Conservation (phyloP, 1,140 invertebrate genomes). For the Euwallacea fornicatus region DNA sequence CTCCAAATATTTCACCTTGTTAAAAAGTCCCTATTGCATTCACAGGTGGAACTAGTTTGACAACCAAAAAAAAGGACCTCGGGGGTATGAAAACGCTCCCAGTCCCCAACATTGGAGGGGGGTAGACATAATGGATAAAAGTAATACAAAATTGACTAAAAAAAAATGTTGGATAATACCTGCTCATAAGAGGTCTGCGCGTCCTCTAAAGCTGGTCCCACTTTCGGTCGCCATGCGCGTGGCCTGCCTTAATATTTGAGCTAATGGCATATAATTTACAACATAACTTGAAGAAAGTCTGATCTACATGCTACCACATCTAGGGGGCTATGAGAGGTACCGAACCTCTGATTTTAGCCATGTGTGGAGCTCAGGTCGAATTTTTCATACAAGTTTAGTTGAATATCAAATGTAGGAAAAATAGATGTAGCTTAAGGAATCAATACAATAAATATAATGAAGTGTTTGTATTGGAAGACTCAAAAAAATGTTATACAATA, state of each 20-base stretch:
- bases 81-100: neutral
- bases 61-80: slow-evolving; percentile 10
- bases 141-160: slow-evolving; percentile 19
- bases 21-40: neutral
- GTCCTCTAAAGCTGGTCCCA: slow-evolving; percentile 36
- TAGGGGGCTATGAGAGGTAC: neutral
- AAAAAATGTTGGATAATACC: slow-evolving; percentile 55
- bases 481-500: neutral
- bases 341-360: neutral
- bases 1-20: no score
- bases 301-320: slow-evolving; percentile 44
- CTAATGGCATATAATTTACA: slow-evolving; percentile 51
- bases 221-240: slow-evolving; percentile 18
- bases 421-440: no score
- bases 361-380: no score
- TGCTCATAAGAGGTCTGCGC: slow-evolving; percentile 37
- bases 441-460: no score
- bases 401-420: no score
- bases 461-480: neutral
- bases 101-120: slow-evolving; percentile 10
- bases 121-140: slow-evolving; percentile 6
- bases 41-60: slow-evolving; percentile 22
- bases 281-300: slow-evolving; percentile 44
- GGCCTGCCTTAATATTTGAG: slow-evolving; percentile 47
- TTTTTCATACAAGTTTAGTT: no score